Evolutionary conservation across 2,888 invertebrate genomes (phyloP), one percentile per base, ranked within the genome.

Genomic region (Cancer borealis): DNA sequence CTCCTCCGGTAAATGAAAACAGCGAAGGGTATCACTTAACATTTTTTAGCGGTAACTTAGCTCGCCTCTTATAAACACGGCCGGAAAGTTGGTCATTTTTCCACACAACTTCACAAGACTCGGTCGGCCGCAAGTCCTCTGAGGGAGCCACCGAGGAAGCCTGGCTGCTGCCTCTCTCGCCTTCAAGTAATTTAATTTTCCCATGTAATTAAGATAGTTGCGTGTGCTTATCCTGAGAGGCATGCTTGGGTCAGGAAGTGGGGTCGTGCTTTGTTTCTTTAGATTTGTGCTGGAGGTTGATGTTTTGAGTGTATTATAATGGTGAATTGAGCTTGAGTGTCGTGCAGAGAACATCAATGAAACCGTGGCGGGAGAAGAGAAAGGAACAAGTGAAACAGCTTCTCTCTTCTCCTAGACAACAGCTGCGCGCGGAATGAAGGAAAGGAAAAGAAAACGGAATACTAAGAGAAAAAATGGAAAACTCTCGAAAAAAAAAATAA

Each of bases 11-110:
- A 45, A 66, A 66, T 91, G 54, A 66, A 91, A 66, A 91, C 66
- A 91, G 17, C 8, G 60, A 39, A 45, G 88, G 73, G 91, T 91
- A 91, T 91, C 91, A 91, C 73, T 66, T 91, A 12, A 66, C 91
- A 91, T 91, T 91, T 91, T 91, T 66, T 39, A 60, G 45, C 54
- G 60, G 60, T 45, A 91, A 45, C 91, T 66, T 66, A 91, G 73
- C 91, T 73, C 39, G 39, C 66, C 60, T 54, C 66, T 66, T 49
- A 91, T 91, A 91, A 91, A 60, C 91, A 60, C 91, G 45, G 45
- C 21, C 91, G 17, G 66, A 66, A 91, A 73, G 60, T 91, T 39
- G 30, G 66, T 39, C 46, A 66, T 91, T 91, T 91, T 66, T 91
- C 66, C 39, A 10, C 39, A 39, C 60, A 91, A 91, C 91, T 91